Conservation (phyloP, 2,888 invertebrate genomes). For the Euspilapteryx auroguttella region DNA sequence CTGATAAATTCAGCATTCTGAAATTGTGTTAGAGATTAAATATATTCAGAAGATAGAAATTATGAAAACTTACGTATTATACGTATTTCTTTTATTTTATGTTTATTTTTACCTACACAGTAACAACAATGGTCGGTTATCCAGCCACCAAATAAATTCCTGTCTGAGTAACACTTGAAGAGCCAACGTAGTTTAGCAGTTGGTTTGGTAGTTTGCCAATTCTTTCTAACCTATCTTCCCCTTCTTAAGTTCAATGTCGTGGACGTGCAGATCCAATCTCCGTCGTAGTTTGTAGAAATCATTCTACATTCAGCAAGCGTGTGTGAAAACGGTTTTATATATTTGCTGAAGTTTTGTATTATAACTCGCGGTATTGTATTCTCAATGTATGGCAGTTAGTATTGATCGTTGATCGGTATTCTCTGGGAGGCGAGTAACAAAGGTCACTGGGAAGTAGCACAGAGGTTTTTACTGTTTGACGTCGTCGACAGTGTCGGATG, state of each 20-base stretch:
- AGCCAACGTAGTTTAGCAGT: too few relatives aligned
- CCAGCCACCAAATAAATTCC: too few relatives aligned
- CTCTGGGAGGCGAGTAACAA: constrained; percentile 32
- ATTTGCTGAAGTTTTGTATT: neutral
- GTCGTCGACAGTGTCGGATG: constrained; percentile 40
- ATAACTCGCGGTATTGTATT: neutral
- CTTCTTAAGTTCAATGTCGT: constrained; percentile 7
- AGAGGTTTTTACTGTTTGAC: constrained; percentile 39
- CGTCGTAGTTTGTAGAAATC: neutral
- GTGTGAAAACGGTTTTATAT: neutral
- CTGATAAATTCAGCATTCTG: too few relatives aligned
- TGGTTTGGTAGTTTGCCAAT: constrained; percentile 7
- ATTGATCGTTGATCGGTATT: constrained; percentile 10
- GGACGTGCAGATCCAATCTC: constrained; percentile 1
- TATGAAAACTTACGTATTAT: too few relatives aligned
- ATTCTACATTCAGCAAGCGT: too few relatives aligned
- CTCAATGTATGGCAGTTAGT: neutral
- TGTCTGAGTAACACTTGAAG: too few relatives aligned
- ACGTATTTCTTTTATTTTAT: too few relatives aligned
- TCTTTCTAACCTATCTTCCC: constrained; percentile 1
- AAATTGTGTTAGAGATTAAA: too few relatives aligned
- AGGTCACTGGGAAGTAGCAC: constrained; percentile 52
- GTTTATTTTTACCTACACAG: too few relatives aligned
- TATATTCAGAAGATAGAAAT: too few relatives aligned
- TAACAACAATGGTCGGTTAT: too few relatives aligned